Conservation (phyloP, 2,888 invertebrate genomes). For the Diabrotica balteata region DNA sequence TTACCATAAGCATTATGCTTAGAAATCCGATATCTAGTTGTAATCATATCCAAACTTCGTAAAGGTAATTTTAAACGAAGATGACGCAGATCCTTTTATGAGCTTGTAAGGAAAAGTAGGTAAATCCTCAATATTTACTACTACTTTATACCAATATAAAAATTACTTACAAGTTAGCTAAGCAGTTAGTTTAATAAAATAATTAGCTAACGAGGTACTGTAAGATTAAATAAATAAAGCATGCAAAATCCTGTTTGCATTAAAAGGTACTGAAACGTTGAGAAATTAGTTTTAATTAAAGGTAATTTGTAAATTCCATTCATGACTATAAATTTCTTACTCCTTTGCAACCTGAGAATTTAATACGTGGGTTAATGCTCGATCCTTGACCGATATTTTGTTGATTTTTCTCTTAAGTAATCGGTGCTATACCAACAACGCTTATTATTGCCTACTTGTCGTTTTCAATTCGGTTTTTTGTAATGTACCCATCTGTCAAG, state of each 20-base stretch:
- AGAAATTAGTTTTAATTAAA: constrained; percentile 31
- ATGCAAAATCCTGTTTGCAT: constrained; percentile 17
- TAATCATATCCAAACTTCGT: too few species aligned
- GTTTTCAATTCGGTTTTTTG: constrained; percentile 5
- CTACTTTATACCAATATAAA: too few species aligned
- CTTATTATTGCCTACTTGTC: neutral
- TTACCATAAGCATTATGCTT: too few species aligned
- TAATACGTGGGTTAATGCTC: constrained; percentile 34
- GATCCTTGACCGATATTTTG: constrained; percentile 34
- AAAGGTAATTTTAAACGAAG: too few species aligned
- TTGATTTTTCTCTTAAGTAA: constrained; percentile 31
- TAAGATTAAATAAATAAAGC: constrained; percentile 13
- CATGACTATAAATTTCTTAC: constrained; percentile 33
- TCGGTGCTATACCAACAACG: constrained; percentile 9
- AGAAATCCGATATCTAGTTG: too few species aligned
- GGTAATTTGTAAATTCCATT: constrained; percentile 33
- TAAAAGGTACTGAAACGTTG: constrained; percentile 30
- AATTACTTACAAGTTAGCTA: too few species aligned
- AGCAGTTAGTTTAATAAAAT: too few species aligned
- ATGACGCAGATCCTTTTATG: too few species aligned
- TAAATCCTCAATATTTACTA: too few species aligned
- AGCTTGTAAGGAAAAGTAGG: too few species aligned
- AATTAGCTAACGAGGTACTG: too few species aligned
- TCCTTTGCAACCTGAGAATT: constrained; percentile 33
- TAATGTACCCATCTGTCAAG: neutral